Conservation (phyloP, 2,888 invertebrate species). For the Orchestes rusci region DNA sequence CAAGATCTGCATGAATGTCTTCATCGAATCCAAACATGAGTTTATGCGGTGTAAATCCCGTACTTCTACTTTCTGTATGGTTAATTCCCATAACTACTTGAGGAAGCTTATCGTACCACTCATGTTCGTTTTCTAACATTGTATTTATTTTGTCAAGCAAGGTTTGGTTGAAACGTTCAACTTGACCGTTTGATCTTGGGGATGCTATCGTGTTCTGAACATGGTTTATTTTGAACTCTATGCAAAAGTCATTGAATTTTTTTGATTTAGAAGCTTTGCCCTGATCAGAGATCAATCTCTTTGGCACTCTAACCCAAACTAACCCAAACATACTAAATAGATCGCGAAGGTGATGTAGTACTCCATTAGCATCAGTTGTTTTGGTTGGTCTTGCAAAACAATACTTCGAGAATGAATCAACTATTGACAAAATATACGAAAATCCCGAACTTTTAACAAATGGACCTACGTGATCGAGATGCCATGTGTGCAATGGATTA, state of each 20-base stretch:
- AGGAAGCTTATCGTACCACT: slow-evolving; percentile 14
- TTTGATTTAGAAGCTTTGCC: slow-evolving; percentile 11
- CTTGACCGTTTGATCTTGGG: slow-evolving; percentile 19
- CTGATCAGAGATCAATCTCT: slow-evolving; percentile 15
- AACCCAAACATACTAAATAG: slow-evolving; percentile 21
- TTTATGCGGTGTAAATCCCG: slow-evolving; percentile 4
- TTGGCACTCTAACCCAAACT: too few species aligned
- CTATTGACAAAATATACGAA: slow-evolving; percentile 16
- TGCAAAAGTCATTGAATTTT: slow-evolving; percentile 14
- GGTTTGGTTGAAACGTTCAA: slow-evolving; percentile 17
- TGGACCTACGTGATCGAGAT: slow-evolving; percentile 22
- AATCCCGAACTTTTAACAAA: slow-evolving; percentile 12
- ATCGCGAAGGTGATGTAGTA: too few species aligned
- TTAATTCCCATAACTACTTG: slow-evolving; percentile 12
- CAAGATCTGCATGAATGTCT: background rate
- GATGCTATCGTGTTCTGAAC: too few species aligned
- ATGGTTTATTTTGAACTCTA: slow-evolving; percentile 15
- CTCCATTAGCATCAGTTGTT: slow-evolving; percentile 15
- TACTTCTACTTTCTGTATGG: slow-evolving; percentile 4
- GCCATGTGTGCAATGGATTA: slow-evolving; percentile 20
- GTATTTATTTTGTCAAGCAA: slow-evolving; percentile 13
- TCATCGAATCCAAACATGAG: slow-evolving; percentile 7
- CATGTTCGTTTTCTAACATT: slow-evolving; percentile 11
- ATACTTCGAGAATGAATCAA: slow-evolving; percentile 21
- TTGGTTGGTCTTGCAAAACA: slow-evolving; percentile 13